Base-by-base conservation (phyloP, 2,797 vertebrate genomes). In the Pteronotus mesoamericanus region DNA sequence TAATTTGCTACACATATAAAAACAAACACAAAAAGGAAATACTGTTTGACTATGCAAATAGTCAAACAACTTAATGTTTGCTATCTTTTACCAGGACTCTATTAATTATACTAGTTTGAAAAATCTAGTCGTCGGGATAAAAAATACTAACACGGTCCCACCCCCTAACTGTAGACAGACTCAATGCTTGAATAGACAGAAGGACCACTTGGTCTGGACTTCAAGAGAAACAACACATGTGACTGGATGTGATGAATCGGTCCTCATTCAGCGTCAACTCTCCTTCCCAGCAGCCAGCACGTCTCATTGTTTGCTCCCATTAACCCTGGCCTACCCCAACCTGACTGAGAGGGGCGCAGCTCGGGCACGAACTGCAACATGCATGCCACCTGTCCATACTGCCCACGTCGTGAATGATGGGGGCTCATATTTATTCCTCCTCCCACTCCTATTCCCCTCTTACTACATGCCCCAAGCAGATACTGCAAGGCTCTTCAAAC, bases 11-110 rank as follows among this genome's bases (percentile, higher is more conserved):
- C 10, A 61, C 6, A 3, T n/a, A 74, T 80, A 83, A 94, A 90
- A 84, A 93, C 42, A 74, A 90, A 66, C 44, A 84, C 14, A 87
- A 64, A 61, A 69, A 85, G 24, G 34, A 87, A 93, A 89, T 51
- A 72, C 42, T 80, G 80, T 55, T 34, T 0, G 22, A 69, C 53
- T n/a, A 44, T 37, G 32, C 32, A 91, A 78, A 90, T 21, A 37
- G 26, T 51, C 48, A 88, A 77, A 44, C 3, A 68, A 83, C 37
- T 46, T 69, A 48, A 77, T 42, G 4, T 42, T 79, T 71, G n/a
- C 0, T 61, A 46, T 79, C 37, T 88, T 85, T 88, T 83, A 72
- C 22, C 21, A 77, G 22, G 32, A 79, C 46, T 26, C 55, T 64
- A 53, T 66, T 64, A 78, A 46, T 84, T 32, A 29, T 32, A 59